These are phyloP conservation scores for Sinelater perroti DNA, from an alignment of 2,888 invertebrate species.

Conservation along the genomic window DNA sequence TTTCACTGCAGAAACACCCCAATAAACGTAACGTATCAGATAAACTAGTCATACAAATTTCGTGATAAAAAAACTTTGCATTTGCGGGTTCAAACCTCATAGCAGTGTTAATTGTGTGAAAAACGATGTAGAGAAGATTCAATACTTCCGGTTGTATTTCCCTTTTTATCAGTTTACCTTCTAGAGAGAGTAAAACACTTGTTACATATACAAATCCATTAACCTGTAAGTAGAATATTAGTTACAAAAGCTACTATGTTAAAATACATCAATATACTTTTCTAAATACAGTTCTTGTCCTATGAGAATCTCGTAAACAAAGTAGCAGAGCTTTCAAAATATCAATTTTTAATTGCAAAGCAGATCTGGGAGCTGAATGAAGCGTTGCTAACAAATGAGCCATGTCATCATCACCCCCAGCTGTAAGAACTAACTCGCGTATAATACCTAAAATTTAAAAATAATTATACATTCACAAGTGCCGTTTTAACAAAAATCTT, in stretches of 20 bases:
- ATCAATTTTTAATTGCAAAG: slow-evolving; percentile 86
- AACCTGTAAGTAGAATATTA: slow-evolving; percentile 61
- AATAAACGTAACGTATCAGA: slow-evolving; percentile 91
- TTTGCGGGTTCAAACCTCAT: slow-evolving; percentile 99
- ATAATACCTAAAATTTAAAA: slow-evolving; percentile 71
- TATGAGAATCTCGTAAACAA: slow-evolving; percentile 94
- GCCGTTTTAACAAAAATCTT: not conserved
- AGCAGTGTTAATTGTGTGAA: slow-evolving; percentile 94
- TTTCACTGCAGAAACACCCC: slow-evolving; percentile 79
- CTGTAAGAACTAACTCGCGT: slow-evolving; percentile 86
- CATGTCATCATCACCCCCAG: slow-evolving; percentile 97
- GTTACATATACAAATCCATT: slow-evolving; percentile 98
- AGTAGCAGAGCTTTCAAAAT: slow-evolving; percentile 87
- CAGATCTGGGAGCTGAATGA: slow-evolving; percentile 86
- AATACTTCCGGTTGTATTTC: slow-evolving; percentile 70
- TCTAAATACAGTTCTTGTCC: slow-evolving; percentile 94
- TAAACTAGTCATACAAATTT: slow-evolving; percentile 94
- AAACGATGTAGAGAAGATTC: slow-evolving; percentile 84
- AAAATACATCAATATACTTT: slow-evolving; percentile 68
- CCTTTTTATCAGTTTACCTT: slow-evolving; percentile 75
- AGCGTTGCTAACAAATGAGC: slow-evolving; percentile 88
- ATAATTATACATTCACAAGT: not conserved
- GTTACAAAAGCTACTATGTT: slow-evolving; percentile 16
- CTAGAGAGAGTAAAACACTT: slow-evolving; percentile 91
- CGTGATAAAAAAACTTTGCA: slow-evolving; percentile 96